Evolutionary conservation across 2,888 invertebrate species (phyloP).

Genomic region (Calephelis perditalis): DNA sequence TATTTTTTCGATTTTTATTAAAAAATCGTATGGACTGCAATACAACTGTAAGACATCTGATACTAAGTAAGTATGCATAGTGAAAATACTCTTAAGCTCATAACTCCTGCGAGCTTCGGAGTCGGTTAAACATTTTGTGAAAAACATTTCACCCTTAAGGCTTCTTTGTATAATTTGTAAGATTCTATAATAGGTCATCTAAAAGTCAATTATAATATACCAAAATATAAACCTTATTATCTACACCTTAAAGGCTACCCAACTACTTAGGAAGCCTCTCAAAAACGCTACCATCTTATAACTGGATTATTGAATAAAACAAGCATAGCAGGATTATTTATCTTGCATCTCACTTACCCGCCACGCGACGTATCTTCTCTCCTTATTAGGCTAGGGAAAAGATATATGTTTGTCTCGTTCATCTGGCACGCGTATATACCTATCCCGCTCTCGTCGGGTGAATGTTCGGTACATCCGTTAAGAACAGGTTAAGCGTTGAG

Average conservation of each 20-base stretch:
- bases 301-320: conserved; percentile 54
- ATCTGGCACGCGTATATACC: conserved; percentile 40
- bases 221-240: conserved; percentile 18
- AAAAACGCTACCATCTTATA: conserved; percentile 43
- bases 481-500: conserved; percentile 45
- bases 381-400: conserved; percentile 25
- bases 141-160: neutral
- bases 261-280: conserved; percentile 28
- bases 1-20: no score
- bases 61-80: no score
- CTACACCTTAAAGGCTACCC: conserved; percentile 19
- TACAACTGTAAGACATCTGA: no score
- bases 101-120: no score
- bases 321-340: conserved; percentile 40
- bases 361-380: conserved; percentile 51
- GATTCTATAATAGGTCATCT: conserved; percentile 24
- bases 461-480: conserved; percentile 61
- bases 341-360: conserved; percentile 41
- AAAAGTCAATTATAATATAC: conserved; percentile 16
- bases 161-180: conserved; percentile 8
- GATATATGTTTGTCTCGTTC: conserved; percentile 26
- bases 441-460: conserved; percentile 47
- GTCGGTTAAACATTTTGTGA: neutral
- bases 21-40: no score
- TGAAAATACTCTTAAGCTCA: no score